These are phyloP conservation scores for Agonopterix alstromeriana DNA, from an alignment of 2,888 invertebrate genomes.

Conservation along the genomic window DNA sequence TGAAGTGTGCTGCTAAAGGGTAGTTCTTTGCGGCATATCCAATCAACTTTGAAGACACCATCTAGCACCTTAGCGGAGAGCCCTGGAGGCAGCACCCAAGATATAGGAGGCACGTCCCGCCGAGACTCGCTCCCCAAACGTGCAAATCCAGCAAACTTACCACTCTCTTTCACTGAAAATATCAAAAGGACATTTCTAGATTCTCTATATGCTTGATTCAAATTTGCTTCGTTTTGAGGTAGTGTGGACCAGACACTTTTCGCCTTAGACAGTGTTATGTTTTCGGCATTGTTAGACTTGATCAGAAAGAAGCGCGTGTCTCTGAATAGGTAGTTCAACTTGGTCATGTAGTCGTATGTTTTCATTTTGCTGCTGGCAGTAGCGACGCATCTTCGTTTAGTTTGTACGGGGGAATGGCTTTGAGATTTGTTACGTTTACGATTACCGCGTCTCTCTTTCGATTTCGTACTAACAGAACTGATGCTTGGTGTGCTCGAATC, in stretches of 20 bases:
- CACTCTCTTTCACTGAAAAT: constrained; percentile 99
- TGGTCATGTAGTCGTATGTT: constrained; percentile 90
- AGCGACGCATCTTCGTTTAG: constrained; percentile 49
- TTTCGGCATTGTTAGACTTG: constrained; percentile 98
- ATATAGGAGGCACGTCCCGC: constrained; percentile 91
- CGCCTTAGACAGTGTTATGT: constrained; percentile 94
- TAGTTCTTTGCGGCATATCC: constrained; percentile 96
- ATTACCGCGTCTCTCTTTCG: constrained; percentile 73
- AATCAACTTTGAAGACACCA: constrained; percentile 97
- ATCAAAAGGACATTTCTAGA: constrained; percentile 95
- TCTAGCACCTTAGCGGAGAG: constrained; percentile 94
- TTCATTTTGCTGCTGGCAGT: constrained; percentile 65
- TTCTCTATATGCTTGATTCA: constrained; percentile 96
- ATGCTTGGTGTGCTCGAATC: constrained; percentile 85
- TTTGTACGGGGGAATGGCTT: constrained; percentile 57
- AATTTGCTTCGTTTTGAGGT: constrained; percentile 96
- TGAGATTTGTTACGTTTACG: constrained; percentile 73
- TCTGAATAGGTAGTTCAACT: constrained; percentile 95
- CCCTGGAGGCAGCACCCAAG: constrained; percentile 96
- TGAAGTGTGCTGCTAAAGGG: constrained; percentile 95
- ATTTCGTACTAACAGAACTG: constrained; percentile 85
- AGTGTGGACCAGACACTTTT: constrained; percentile 99
- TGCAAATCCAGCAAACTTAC: constrained; percentile 96
- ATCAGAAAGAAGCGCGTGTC: constrained; percentile 97
- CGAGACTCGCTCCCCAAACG: constrained; percentile 92